Base-by-base conservation (phyloP, 2,113 vertebrate genomes). In the Oreochromis spilurus region DNA sequence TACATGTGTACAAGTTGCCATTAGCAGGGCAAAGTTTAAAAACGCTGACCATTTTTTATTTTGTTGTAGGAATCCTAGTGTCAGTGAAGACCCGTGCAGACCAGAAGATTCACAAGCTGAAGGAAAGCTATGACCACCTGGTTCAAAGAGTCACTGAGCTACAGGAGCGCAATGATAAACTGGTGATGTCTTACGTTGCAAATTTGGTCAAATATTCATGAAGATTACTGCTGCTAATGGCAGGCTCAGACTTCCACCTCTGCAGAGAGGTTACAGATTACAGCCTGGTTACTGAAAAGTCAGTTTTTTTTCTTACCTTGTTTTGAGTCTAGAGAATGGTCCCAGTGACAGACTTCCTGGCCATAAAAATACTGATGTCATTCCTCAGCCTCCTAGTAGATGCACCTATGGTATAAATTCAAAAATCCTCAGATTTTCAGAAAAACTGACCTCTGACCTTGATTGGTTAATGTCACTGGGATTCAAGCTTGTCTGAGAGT, bases 71-170 rank as follows among this genome's bases (percentile, higher is more conserved):
- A 13, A 97, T 99, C 5, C 95, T 99, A 57, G 78, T 99, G 70
- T 98, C 99, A 0, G 97, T 99, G 26, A 98, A 99, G 96, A 98
- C 95, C 2, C 97, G 97, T 4, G 97, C 98, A 0, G 93, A 98
- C 86, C 96, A 97, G 82, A 96, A 95, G 85, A 82, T 98, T 12
- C 88, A 97, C 83, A 97, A 97, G 92, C 91, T 99, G 81, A 99
- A 97, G 91, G 96, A 97, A 48, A 97, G 96, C 16, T 98, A 99
- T n/a, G 87, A 97, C 84, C 96, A 96, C 29, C 95, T 99, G 1
- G 95, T 96, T 1, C 87, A 96, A 0, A 97, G 96, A 95, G 95
- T 97, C 70, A 96, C 96, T 1, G 96, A 98, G 82, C 96, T 99
- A 6, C 97, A 99, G 87, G 93, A 96, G 86, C 97, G 93, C 83